A percentile compares a stretch with the other conserved stretches of the same genome.
Evolutionary conservation across 2,888 invertebrate genomes (phyloP).

Genomic region (Drosophila incognita): DNA sequence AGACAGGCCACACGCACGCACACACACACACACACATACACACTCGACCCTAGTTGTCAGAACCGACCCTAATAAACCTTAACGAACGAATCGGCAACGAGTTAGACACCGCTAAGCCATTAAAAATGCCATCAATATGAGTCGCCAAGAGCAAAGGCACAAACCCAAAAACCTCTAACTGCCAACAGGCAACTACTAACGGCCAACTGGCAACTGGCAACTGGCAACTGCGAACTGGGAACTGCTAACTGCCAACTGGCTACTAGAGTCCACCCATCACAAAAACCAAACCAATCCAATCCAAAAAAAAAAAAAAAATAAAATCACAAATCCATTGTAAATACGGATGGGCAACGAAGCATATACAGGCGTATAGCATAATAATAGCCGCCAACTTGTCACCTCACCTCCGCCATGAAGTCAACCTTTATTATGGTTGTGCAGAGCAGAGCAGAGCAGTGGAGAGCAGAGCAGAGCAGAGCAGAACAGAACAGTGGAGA

Average conservation of each 20-base stretch:
- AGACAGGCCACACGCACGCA: slow-evolving; percentile 19
- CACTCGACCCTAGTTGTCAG: slow-evolving; percentile 25
- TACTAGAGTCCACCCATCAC: slow-evolving; percentile 4
- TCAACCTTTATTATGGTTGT: slow-evolving; percentile 58
- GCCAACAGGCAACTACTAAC: slow-evolving; percentile 9
- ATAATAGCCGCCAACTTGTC: slow-evolving; percentile 79
- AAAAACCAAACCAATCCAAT: slow-evolving; percentile 37
- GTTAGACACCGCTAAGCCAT: slow-evolving; percentile 72
- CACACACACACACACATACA: neutral
- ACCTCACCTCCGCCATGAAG: slow-evolving; percentile 59
- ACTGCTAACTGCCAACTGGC: slow-evolving; percentile 13
- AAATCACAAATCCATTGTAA: slow-evolving; percentile 70
- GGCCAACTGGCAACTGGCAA: slow-evolving; percentile 9
- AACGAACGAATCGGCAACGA: slow-evolving; percentile 57
- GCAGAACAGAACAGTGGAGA: neutral
- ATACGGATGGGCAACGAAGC: slow-evolving; percentile 34
- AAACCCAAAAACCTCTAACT: slow-evolving; percentile 20
- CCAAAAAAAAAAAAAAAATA: slow-evolving; percentile 35
- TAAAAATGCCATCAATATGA: slow-evolving; percentile 75
- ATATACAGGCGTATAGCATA: slow-evolving; percentile 64
- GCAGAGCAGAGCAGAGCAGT: neutral
- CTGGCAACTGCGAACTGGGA: slow-evolving; percentile 1
- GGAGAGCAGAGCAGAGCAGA: no score
- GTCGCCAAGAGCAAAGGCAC: slow-evolving; percentile 18
- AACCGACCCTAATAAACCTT: slow-evolving; percentile 63